Percentiles rank a stretch among this genome's conserved stretches.
These are phyloP conservation scores for Melitaea athalia DNA, from an alignment of 2,888 invertebrate species.

Conservation along the genomic window DNA sequence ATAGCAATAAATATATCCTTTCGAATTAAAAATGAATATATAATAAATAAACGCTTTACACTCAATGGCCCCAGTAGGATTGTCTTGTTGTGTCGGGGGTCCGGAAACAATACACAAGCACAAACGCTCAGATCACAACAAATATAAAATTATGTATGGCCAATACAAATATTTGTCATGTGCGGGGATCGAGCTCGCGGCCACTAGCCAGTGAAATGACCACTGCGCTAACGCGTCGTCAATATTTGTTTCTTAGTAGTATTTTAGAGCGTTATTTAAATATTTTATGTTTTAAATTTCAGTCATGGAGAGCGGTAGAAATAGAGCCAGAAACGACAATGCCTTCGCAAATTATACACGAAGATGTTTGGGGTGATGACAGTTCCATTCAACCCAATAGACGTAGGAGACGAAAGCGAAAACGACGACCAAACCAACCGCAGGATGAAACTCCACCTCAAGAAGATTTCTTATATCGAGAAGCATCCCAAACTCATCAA, in stretches of 20 bases:
- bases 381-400: constrained; percentile 61
- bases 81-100: no score
- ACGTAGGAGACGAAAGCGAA: constrained; percentile 83
- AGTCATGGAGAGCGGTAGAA: constrained; percentile 79
- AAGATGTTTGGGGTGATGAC: constrained; percentile 59
- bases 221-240: no score
- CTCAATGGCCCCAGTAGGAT: no score
- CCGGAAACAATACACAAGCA: no score
- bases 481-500: constrained; percentile 50
- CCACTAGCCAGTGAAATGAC: no score
- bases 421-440: constrained; percentile 79
- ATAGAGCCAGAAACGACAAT: constrained; percentile 54
- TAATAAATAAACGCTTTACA: no score
- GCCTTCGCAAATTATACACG: constrained; percentile 43
- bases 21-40: no score
- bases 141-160: no score
- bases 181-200: no score
- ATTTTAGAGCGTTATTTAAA: not conserved
- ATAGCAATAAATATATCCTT: no score
- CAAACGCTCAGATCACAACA: no score
- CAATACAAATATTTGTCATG: no score
- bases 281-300: constrained; percentile 51
- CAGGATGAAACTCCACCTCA: constrained; percentile 51
- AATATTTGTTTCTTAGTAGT: not conserved
- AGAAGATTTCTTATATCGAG: constrained; percentile 52